phyloP scores from a whole-genome alignment of 1,140 invertebrate species.

The Mycetomoellerius zeteki region DNA sequence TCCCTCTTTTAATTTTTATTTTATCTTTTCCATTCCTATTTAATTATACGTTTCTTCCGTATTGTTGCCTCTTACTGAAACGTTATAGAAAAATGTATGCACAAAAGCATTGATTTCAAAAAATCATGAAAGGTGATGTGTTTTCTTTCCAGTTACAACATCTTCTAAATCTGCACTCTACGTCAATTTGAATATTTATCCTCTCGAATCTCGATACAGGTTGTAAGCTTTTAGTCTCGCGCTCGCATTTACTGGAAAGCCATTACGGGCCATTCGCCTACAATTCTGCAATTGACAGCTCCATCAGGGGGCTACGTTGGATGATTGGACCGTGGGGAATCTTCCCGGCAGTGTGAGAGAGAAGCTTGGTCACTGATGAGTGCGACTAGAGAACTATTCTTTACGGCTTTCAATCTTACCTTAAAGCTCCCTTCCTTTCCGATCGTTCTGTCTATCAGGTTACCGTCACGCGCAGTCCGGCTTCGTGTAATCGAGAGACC shows the following conservation, averaged over 20 bases:
- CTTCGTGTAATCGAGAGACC: slow-evolving; percentile 7
- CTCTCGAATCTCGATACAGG: slow-evolving; percentile 67
- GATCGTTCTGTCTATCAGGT: slow-evolving; percentile 22
- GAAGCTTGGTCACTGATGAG: slow-evolving; percentile 39
- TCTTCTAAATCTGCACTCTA: slow-evolving; percentile 14
- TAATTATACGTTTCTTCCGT: too few relatives aligned
- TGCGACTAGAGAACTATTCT: slow-evolving; percentile 49
- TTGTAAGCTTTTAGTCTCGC: slow-evolving; percentile 64
- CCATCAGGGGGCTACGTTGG: slow-evolving; percentile 65
- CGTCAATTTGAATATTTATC: slow-evolving; percentile 74
- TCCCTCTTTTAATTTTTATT: too few relatives aligned
- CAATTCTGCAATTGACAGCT: slow-evolving; percentile 76
- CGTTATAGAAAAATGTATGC: not conserved
- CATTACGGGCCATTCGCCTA: slow-evolving; percentile 73
- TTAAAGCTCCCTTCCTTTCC: slow-evolving; percentile 32
- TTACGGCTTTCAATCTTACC: slow-evolving; percentile 59
- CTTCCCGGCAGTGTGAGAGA: slow-evolving; percentile 39
- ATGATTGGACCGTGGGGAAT: slow-evolving; percentile 74
- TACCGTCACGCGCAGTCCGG: not conserved
- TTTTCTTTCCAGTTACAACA: not conserved
- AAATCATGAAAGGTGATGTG: not conserved
- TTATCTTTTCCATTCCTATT: too few relatives aligned
- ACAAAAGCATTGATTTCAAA: not conserved
- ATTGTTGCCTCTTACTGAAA: too few relatives aligned
- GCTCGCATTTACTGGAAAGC: slow-evolving; percentile 69